Base-by-base conservation (phyloP, 2,888 invertebrate species). In the Dynastes hyllus region DNA sequence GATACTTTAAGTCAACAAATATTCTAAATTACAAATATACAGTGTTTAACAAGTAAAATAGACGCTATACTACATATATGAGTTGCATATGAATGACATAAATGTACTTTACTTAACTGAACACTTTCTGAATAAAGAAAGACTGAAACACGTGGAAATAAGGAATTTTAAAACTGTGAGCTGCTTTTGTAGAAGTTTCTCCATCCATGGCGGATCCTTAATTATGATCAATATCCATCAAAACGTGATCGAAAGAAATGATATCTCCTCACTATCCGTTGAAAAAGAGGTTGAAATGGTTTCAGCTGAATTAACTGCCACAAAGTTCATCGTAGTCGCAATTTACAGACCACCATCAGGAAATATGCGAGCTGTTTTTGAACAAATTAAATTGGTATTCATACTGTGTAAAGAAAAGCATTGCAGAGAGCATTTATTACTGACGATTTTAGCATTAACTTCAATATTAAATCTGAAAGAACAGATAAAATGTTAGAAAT, bases 11-110 rank as follows among this genome's bases (percentile, higher is more conserved):
- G 16, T 16, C 16, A 65, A 9, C 32, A 65, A 65, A 65, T n/a
- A 29, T 32, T 29, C 11, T 67, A 16, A 67, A 67, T 40, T 67
- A 67, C 27, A 16, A 67, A 45, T 45, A 67, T 67, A 67, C 67
- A 67, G 45, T 40, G 67, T n/a, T 13, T 67, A 5, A 16, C 67
- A 13, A 67, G 27, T 45, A 67, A 45, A 67, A 67, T 22, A 16
- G 67, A 67, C 16, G 45, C 45, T 16, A 2, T 67, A 27, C 45
- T 16, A 16, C 16, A 16, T 45, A 50, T 40, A 5, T 5, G 45
- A 67, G 16, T 6, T 67, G 16, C n/a, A 67, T 16, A 8, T 16
- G 16, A 37, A 27, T n/a, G 22, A 67, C 3, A 50, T 45, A 16
- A 45, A 67, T 22, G 29, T 51, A 53, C 29, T 29, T 4, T 70